Percentiles rank a stretch among this genome's conserved stretches.
phyloP scores from a whole-genome alignment of 1,140 invertebrate genomes.

The Cryptotermes secundus region DNA sequence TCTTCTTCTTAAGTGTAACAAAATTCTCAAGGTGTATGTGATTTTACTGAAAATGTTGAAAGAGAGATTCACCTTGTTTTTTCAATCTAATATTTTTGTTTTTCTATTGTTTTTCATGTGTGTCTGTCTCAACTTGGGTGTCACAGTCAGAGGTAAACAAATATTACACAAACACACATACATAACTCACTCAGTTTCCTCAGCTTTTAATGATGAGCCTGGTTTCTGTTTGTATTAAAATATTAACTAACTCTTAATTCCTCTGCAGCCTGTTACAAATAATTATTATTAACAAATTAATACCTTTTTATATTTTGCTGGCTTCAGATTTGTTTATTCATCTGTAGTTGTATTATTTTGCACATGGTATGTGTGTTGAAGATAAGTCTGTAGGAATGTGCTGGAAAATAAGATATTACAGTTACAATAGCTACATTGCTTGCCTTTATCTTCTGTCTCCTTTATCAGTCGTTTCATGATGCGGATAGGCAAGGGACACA shows the following conservation, averaged over 20 bases:
- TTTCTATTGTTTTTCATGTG: conserved; percentile 10
- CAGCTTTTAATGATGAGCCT: not conserved
- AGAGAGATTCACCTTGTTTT: not conserved
- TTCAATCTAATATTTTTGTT: conserved; percentile 14
- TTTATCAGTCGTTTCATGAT: no score
- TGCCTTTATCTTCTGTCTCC: no score
- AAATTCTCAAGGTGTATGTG: not conserved
- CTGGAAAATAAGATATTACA: no score
- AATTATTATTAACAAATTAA: not conserved
- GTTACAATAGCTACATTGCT: no score
- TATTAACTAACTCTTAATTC: not conserved
- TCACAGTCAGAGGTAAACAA: not conserved
- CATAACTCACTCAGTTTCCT: not conserved
- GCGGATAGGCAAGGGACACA: no score
- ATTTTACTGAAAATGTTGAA: not conserved
- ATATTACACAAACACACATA: not conserved
- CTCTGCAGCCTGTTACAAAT: not conserved
- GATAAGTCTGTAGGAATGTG: no score
- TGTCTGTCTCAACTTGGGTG: not conserved
- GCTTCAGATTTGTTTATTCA: not conserved
- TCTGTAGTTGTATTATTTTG: not conserved
- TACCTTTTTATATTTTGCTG: not conserved
- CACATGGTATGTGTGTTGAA: no score
- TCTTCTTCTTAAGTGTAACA: no score
- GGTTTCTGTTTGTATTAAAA: not conserved